Base-by-base conservation (phyloP, 2,888 invertebrate genomes). In the Autographa pulchrina region DNA sequence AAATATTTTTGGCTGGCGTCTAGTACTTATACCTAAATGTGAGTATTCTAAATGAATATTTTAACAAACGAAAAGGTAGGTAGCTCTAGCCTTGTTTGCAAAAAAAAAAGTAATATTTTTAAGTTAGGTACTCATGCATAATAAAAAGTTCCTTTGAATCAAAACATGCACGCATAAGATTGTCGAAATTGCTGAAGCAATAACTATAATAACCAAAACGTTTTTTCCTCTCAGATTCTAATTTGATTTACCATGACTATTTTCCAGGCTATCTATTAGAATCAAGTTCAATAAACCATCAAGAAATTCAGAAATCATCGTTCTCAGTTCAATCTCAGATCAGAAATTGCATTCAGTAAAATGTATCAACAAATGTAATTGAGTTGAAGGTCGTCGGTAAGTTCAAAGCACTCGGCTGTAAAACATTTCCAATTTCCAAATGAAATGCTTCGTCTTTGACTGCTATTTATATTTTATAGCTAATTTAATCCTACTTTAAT, bases 301-400 rank as follows among this genome's bases (percentile, higher is more conserved):
- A n/a, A 48, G 48, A 14, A 48, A 48, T 48, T 48, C 48, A 48
- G 48, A 48, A 48, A 48, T 48, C 48, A 48, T n/a, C n/a, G 5
- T 6, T 5, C 43, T 43, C n/a, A 48, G 48, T n/a, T n/a, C 48
- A n/a, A 48, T 48, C 48, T 48, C n/a, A 7, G 48, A 48, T 48
- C 48, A 48, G 6, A 48, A 48, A 48, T 48, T 48, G 48, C 48
- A 48, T 48, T 48, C 16, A 43, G n/a, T 48, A 48, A 48, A 48
- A 48, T 48, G 48, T 48, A 48, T 48, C 48, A n/a, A n/a, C 48
- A n/a, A n/a, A 48, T 48, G 48, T 48, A 48, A 48, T 48, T 48
- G 48, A 48, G 48, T 48, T 48, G 48, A 48, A 48, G 48, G 48
- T 48, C 48, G 48, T 48, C 48, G 48, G 48, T 48, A 48, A 48